Conservation (phyloP, 2,797 vertebrate genomes). For the Austrolebias charrua region DNA sequence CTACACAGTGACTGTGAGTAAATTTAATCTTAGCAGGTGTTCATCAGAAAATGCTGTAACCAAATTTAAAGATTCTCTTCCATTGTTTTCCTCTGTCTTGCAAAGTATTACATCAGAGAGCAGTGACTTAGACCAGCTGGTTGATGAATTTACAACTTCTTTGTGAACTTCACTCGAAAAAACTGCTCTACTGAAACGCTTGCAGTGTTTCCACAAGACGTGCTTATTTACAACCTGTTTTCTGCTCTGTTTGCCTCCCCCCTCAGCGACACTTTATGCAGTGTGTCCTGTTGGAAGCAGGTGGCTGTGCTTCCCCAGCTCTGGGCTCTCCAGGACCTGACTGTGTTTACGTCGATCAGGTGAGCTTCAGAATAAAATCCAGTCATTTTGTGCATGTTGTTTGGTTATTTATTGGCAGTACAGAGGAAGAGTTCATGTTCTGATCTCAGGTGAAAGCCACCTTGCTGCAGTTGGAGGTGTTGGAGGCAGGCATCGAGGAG, state of each 20-base stretch:
- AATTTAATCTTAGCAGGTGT: too few relatives aligned
- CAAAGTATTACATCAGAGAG: too few relatives aligned
- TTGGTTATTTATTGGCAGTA: too few relatives aligned
- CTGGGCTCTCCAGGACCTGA: constrained; percentile 89
- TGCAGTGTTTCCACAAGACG: neutral
- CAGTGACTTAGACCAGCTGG: too few relatives aligned
- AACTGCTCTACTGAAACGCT: too few relatives aligned
- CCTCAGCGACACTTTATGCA: constrained; percentile 90
- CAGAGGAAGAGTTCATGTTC: neutral
- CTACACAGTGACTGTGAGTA: too few relatives aligned
- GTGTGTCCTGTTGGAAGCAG: constrained; percentile 91
- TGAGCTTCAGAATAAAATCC: constrained; percentile 11
- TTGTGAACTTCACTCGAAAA: too few relatives aligned
- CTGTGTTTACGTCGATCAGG: constrained; percentile 93
- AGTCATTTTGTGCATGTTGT: neutral
- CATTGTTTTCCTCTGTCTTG: too few relatives aligned
- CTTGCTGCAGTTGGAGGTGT: constrained; percentile 87
- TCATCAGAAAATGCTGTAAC: too few relatives aligned
- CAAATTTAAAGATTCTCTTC: too few relatives aligned
- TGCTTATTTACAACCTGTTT: neutral
- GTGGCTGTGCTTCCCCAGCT: constrained; percentile 86
- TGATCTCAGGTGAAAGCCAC: constrained; percentile 83
- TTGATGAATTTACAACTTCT: too few relatives aligned
- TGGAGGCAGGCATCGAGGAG: constrained; percentile 83
- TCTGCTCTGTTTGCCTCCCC: constrained; percentile 1